Evolutionary conservation across 37 sponge, comb jelly and placozoan species (phyloP).

Genomic region (Ianthella basta): DNA sequence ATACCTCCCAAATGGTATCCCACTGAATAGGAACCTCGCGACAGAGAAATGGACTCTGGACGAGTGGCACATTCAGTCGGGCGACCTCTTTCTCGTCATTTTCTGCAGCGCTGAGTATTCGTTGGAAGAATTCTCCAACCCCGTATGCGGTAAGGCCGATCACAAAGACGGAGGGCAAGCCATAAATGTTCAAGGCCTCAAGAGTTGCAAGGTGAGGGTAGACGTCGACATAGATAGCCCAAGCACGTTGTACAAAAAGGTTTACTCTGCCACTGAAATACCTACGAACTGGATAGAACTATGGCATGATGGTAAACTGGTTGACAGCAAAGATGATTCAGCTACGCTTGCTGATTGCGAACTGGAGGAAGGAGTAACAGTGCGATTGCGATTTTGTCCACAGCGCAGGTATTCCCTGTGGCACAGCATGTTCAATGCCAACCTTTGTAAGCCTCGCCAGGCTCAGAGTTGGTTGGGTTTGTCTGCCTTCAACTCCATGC

Average conservation of each 20-base stretch:
- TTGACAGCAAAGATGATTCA: background rate
- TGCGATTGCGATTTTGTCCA: background rate
- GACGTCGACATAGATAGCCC: background rate
- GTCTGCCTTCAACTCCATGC: constrained; percentile 1
- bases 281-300: constrained; percentile 11
- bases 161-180: background rate
- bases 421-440: constrained; percentile 11
- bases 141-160: background rate
- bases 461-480: background rate
- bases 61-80: background rate
- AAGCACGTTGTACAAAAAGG: background rate
- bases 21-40: background rate
- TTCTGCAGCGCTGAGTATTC: background rate
- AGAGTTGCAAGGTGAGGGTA: background rate
- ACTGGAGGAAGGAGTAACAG: background rate
- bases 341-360: background rate
- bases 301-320: background rate
- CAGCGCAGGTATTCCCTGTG: background rate
- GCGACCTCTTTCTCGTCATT: constrained; percentile 12
- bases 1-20: constrained; percentile 23
- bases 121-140: background rate
- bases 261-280: background rate
- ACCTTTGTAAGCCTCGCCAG: background rate
- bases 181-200: constrained; percentile 1
- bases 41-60: background rate